Percentiles rank a stretch among this genome's conserved stretches.
Conservation (phyloP, 2,797 vertebrate genomes). For the Arctocebus calabarensis region DNA sequence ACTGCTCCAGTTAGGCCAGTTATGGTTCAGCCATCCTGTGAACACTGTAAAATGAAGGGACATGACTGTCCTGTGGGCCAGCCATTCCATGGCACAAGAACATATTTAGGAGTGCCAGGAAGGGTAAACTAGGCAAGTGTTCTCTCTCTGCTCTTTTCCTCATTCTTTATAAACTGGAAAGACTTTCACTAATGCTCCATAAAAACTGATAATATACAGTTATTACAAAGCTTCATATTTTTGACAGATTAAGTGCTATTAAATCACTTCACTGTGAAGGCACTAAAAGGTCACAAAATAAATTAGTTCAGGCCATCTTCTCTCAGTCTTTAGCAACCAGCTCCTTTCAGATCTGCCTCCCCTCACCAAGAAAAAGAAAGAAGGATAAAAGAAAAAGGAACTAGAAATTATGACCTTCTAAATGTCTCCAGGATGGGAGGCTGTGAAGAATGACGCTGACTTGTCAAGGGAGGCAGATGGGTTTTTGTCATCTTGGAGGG, state of each 20-base stretch:
- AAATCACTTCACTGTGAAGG: slow-evolving; percentile 90
- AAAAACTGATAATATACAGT: slow-evolving; percentile 90
- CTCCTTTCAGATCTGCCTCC: slow-evolving; percentile 73
- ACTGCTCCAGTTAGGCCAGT: not conserved
- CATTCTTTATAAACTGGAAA: slow-evolving; percentile 86
- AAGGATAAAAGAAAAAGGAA: slow-evolving; percentile 83
- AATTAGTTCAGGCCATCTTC: slow-evolving; percentile 88
- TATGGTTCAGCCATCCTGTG: not conserved
- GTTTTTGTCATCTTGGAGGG: slow-evolving; percentile 87
- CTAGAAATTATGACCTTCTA: slow-evolving; percentile 88
- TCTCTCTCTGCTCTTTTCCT: slow-evolving; percentile 60
- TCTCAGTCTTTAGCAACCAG: slow-evolving; percentile 83
- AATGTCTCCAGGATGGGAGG: slow-evolving; percentile 87
- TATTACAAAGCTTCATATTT: slow-evolving; percentile 90
- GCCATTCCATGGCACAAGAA: slow-evolving; percentile 1
- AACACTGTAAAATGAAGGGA: rapidly evolving
- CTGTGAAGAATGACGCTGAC: slow-evolving; percentile 85
- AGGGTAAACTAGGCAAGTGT: slow-evolving; percentile 6
- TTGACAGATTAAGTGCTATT: slow-evolving; percentile 91
- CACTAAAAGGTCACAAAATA: slow-evolving; percentile 90
- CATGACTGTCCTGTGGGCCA: not conserved
- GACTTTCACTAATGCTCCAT: slow-evolving; percentile 88
- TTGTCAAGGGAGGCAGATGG: slow-evolving; percentile 86
- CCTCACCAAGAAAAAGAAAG: slow-evolving; percentile 44
- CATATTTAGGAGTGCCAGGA: not conserved